Evolutionary conservation across 1,140 invertebrate genomes (phyloP).

Genomic region (Zelostemma sp.): DNA sequence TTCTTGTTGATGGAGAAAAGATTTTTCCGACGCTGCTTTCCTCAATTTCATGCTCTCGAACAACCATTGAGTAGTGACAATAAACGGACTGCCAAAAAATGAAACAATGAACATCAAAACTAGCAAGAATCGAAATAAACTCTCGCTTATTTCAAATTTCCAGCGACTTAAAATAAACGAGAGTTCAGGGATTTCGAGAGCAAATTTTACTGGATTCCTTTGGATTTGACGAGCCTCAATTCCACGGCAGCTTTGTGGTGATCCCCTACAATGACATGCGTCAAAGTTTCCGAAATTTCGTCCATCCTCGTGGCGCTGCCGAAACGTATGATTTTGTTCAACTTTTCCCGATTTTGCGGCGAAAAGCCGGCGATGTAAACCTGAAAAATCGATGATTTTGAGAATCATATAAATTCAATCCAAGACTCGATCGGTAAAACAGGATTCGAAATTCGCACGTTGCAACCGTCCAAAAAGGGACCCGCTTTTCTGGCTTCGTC

Average conservation of each 20-base stretch:
- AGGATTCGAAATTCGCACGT: constrained; percentile 72
- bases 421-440: no score
- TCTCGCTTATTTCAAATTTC: constrained; percentile 11
- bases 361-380: constrained; percentile 79
- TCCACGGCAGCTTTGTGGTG: constrained; percentile 64
- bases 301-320: constrained; percentile 86
- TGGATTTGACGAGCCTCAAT: constrained; percentile 64
- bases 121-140: no score
- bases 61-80: constrained; percentile 82
- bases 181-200: background rate
- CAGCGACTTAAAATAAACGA: background rate
- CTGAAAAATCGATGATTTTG: constrained; percentile 57
- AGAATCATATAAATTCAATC: no score
- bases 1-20: constrained; percentile 61
- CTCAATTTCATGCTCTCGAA: constrained; percentile 77
- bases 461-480: constrained; percentile 86
- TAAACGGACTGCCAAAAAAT: constrained; percentile 70
- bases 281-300: constrained; percentile 80
- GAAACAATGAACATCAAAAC: no score
- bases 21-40: constrained; percentile 73
- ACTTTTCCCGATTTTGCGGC: constrained; percentile 77
- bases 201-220: constrained; percentile 54
- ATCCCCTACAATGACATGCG: constrained; percentile 84
- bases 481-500: constrained; percentile 77
- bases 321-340: constrained; percentile 82